phyloP scores from a whole-genome alignment of 1,140 invertebrate species.

The Drosophila miranda region DNA sequence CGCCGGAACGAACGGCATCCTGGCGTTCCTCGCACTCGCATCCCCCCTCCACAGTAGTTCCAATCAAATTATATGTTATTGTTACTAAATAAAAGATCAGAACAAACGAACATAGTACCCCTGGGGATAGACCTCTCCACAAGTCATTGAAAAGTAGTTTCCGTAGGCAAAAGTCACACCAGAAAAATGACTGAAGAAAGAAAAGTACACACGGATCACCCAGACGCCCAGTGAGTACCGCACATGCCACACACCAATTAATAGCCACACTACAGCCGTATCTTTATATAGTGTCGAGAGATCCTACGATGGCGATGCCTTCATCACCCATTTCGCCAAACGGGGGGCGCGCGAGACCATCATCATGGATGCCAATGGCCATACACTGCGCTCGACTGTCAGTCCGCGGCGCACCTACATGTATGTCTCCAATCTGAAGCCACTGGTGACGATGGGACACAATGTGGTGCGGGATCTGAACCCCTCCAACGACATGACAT shows the following conservation, averaged over 20 bases:
- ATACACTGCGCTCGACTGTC: slow-evolving; percentile 46
- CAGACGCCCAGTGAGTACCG: too few relatives aligned
- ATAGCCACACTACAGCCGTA: too few relatives aligned
- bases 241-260: too few relatives aligned
- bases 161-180: too few relatives aligned
- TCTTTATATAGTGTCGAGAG: background rate
- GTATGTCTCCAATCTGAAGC: slow-evolving; percentile 26
- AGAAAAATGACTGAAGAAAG: too few relatives aligned
- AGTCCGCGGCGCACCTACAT: slow-evolving; percentile 26
- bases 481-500: slow-evolving; percentile 91
- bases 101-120: too few relatives aligned
- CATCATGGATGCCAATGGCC: slow-evolving; percentile 45
- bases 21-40: slow-evolving; percentile 92
- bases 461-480: slow-evolving; percentile 90
- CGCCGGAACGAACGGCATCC: slow-evolving; percentile 90
- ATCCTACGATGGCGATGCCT: slow-evolving; percentile 53
- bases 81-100: background rate
- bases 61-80: too few relatives aligned
- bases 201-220: too few relatives aligned
- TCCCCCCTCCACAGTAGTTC: slow-evolving; percentile 82
- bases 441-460: slow-evolving; percentile 87
- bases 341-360: slow-evolving; percentile 52
- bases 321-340: slow-evolving; percentile 35
- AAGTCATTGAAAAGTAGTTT: too few relatives aligned
- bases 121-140: too few relatives aligned